These are phyloP conservation scores for Epinotia brunnichana DNA, from an alignment of 2,888 invertebrate species.

Conservation along the genomic window DNA sequence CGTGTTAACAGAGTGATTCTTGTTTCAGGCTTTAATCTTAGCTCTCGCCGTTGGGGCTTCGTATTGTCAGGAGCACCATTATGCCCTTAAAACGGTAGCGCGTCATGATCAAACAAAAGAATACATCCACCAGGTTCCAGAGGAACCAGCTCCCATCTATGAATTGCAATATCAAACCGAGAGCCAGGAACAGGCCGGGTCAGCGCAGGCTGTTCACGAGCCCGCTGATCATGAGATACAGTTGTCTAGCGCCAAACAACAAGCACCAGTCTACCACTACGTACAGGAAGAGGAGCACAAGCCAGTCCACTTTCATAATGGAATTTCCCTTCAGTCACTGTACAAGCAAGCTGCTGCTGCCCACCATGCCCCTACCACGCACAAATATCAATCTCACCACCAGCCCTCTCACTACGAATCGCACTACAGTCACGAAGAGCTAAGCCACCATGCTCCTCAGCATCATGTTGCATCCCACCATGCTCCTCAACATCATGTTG, in stretches of 20 bases:
- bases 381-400: constrained; percentile 54
- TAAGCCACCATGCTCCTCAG: constrained; percentile 51
- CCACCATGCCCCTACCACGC: constrained; percentile 55
- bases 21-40: constrained; percentile 67
- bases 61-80: constrained; percentile 63
- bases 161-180: constrained; percentile 56
- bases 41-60: constrained; percentile 57
- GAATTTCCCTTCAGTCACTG: constrained; percentile 26
- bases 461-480: constrained; percentile 45
- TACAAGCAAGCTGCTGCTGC: constrained; percentile 47
- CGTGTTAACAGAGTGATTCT: constrained; percentile 35
- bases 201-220: constrained; percentile 63
- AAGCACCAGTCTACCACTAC: constrained; percentile 23
- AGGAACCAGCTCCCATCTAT: constrained; percentile 61
- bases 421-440: constrained; percentile 51
- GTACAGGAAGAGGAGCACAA: constrained; percentile 22
- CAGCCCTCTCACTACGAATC: constrained; percentile 52
- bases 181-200: constrained; percentile 58
- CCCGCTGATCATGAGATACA: constrained; percentile 44
- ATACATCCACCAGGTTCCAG: constrained; percentile 59
- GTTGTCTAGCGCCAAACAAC: constrained; percentile 25
- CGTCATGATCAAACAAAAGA: constrained; percentile 63
- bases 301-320: constrained; percentile 39
- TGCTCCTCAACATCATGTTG: constrained; percentile 26
- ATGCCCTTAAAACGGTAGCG: constrained; percentile 57